Percentiles rank a stretch among this genome's conserved stretches.
These are phyloP conservation scores for Limosa lapponica DNA, from an alignment of 2,797 vertebrate genomes.

Conservation along the genomic window DNA sequence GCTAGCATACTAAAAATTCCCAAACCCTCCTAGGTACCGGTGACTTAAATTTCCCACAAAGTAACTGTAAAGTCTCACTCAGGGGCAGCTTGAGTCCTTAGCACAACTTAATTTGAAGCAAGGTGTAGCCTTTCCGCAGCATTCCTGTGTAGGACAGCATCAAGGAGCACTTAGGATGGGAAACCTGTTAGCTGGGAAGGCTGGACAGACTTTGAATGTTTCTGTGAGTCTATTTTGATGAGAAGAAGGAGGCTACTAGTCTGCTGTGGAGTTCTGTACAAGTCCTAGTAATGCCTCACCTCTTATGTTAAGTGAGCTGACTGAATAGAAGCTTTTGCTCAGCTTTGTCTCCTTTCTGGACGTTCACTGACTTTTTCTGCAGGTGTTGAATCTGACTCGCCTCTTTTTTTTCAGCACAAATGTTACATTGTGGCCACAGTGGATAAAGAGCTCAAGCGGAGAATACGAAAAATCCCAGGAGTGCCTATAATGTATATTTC, in stretches of 20 bases:
- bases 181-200: not conserved
- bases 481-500: constrained; percentile 99
- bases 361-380: not conserved
- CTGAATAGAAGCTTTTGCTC: not conserved
- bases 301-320: not conserved
- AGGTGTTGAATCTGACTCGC: not conserved
- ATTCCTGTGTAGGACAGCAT: not conserved
- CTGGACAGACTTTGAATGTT: not conserved
- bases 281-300: not conserved
- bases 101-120: not conserved
- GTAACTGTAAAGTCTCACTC: not conserved
- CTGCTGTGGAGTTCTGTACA: not conserved
- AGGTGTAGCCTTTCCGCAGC: not conserved
- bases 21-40: not conserved
- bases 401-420: constrained; percentile 86
- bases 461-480: constrained; percentile 95
- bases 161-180: not conserved
- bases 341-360: not conserved
- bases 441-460: constrained; percentile 94
- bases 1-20: not conserved
- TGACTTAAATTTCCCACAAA: not conserved
- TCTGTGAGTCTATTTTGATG: not conserved
- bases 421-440: constrained; percentile 98
- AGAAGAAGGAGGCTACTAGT: not conserved
- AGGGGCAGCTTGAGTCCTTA: not conserved